Evolutionary conservation across 2,888 invertebrate genomes (phyloP).

Genomic region (Saturnia japonica): DNA sequence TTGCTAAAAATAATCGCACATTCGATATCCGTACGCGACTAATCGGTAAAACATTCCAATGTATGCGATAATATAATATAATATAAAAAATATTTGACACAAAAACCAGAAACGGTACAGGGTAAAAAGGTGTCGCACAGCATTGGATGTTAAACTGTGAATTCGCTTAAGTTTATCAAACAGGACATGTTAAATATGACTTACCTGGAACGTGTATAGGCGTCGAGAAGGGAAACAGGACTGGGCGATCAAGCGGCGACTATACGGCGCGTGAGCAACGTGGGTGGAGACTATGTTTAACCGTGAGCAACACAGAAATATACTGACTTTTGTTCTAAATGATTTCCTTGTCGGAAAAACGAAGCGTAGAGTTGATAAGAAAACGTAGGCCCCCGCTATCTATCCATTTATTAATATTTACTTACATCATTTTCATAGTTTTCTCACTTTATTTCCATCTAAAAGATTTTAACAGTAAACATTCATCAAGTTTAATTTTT

Average conservation of each 20-base stretch:
- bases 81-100: slow-evolving; percentile 27
- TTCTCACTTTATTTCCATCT: neutral
- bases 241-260: slow-evolving; percentile 58
- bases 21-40: slow-evolving; percentile 51
- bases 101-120: slow-evolving; percentile 21
- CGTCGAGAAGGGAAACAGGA: slow-evolving; percentile 70
- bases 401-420: neutral
- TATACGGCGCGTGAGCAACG: slow-evolving; percentile 56
- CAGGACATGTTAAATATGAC: slow-evolving; percentile 45
- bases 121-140: slow-evolving; percentile 52
- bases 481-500: too few species aligned
- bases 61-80: slow-evolving; percentile 23
- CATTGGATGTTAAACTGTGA: slow-evolving; percentile 36
- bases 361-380: slow-evolving; percentile 29
- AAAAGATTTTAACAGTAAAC: neutral
- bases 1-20: slow-evolving; percentile 63
- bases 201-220: slow-evolving; percentile 74
- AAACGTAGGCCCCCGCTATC: neutral
- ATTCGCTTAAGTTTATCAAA: slow-evolving; percentile 53
- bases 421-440: too few species aligned
- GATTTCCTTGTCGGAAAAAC: slow-evolving; percentile 67
- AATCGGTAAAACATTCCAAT: slow-evolving; percentile 35
- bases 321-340: slow-evolving; percentile 76
- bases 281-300: slow-evolving; percentile 79
- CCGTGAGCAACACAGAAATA: slow-evolving; percentile 78